Conservation (phyloP, 2,888 invertebrate genomes). For the Noctua fimbriata region DNA sequence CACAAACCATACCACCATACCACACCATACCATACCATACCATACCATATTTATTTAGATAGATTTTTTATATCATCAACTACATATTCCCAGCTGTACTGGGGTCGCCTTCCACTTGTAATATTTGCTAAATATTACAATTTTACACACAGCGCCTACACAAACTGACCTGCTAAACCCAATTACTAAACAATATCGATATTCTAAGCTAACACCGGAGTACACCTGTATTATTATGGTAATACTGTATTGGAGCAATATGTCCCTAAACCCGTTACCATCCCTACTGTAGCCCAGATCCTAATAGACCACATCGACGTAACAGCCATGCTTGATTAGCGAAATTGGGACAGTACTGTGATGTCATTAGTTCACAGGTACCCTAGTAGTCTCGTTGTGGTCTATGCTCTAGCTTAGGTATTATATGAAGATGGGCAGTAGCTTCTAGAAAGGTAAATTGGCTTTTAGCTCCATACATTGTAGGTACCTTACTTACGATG, state of each 20-base stretch:
- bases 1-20: too few relatives aligned
- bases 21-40: too few relatives aligned
- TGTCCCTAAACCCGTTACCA: background rate
- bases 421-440: constrained; percentile 2
- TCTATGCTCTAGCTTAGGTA: background rate
- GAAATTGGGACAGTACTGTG: constrained; percentile 12
- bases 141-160: background rate
- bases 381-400: constrained; percentile 15
- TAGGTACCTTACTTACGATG: background rate
- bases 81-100: background rate
- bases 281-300: background rate
- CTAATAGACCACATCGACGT: background rate
- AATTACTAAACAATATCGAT: background rate
- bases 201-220: background rate
- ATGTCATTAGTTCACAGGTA: constrained; percentile 33
- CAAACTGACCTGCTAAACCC: background rate
- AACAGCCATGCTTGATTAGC: constrained; percentile 3
- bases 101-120: background rate
- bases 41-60: too few relatives aligned
- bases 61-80: background rate
- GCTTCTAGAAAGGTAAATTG: constrained; percentile 7
- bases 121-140: background rate
- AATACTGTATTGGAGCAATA: background rate
- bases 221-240: background rate
- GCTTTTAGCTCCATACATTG: background rate